A percentile compares a stretch with the other conserved stretches of the same genome.
phyloP scores from a whole-genome alignment of 2,113 vertebrate genomes.

The Laticauda laticaudata region DNA sequence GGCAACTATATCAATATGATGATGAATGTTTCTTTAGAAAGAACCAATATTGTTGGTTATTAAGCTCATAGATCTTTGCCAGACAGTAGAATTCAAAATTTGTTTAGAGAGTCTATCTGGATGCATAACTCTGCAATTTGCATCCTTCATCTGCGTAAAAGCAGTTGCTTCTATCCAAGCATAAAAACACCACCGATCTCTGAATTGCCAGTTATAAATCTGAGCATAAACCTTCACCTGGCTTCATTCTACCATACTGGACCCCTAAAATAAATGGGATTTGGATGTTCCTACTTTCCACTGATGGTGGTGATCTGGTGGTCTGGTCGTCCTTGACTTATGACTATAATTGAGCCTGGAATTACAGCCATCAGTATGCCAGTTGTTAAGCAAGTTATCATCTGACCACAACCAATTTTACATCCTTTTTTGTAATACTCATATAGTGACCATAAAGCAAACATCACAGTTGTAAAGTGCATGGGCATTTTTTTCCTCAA shows the following conservation, averaged over 20 bases:
- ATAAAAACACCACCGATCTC: neutral
- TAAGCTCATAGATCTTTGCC: neutral
- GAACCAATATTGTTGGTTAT: neutral
- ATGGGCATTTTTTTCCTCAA: neutral
- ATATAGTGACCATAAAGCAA: neutral
- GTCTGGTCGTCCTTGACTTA: neutral
- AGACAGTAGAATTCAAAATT: neutral
- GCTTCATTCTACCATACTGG: too few relatives aligned
- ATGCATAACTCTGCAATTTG: neutral
- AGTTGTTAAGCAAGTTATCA: neutral
- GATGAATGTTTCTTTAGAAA: neutral
- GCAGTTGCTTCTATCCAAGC: neutral
- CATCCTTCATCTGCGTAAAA: neutral
- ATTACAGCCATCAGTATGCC: neutral
- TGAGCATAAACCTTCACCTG: neutral
- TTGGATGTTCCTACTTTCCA: neutral
- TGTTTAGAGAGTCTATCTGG: neutral
- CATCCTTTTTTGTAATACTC: neutral
- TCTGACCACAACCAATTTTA: neutral
- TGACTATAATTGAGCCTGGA: neutral
- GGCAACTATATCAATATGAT: neutral
- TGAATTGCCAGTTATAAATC: neutral
- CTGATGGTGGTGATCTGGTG: neutral
- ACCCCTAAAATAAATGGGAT: neutral
- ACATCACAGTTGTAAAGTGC: neutral